Conservation (phyloP, 2,113 vertebrate genomes). For the Ellobius talpinus region DNA sequence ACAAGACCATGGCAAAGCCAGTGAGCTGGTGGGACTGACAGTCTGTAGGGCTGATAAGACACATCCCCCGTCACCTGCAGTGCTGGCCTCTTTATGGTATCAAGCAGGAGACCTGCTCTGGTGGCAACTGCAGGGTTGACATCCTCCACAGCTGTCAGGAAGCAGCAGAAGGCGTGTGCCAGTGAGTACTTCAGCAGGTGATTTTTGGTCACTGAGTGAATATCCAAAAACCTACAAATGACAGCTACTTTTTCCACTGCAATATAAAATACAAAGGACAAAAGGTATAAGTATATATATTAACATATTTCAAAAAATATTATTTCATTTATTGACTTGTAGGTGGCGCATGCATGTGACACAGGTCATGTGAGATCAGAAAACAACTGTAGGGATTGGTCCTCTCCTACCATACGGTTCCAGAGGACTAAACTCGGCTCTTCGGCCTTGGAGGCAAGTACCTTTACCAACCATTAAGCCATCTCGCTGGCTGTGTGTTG, state of each 20-base stretch:
- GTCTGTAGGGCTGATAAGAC: not conserved
- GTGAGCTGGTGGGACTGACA: not conserved
- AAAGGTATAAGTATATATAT: not conserved
- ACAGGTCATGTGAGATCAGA: not conserved
- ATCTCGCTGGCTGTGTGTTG: not conserved
- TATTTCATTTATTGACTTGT: not conserved
- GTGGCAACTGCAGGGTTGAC: constrained; percentile 98
- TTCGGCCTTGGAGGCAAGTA: too few relatives aligned
- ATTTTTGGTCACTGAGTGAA: constrained; percentile 98
- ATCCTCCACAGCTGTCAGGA: constrained; percentile 97
- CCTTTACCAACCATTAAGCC: too few relatives aligned
- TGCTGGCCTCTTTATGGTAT: constrained; percentile 97
- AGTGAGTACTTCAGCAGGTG: constrained; percentile 97
- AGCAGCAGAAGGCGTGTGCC: constrained; percentile 98
- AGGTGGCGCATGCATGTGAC: too few relatives aligned
- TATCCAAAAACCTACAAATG: constrained; percentile 98
- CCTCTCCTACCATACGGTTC: not conserved
- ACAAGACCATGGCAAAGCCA: not conserved
- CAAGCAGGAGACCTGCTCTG: constrained; percentile 95
- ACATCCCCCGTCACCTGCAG: constrained; percentile 90
- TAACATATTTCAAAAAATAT: constrained; percentile 20
- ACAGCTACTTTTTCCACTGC: constrained; percentile 98
- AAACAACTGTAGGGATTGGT: not conserved
- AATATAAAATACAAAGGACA: constrained; percentile 66
- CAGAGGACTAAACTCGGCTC: too few relatives aligned